A percentile compares a stretch with the other conserved stretches of the same genome.
Conservation (phyloP, 2,797 vertebrate genomes). For the Chiroxiphia lanceolata region DNA sequence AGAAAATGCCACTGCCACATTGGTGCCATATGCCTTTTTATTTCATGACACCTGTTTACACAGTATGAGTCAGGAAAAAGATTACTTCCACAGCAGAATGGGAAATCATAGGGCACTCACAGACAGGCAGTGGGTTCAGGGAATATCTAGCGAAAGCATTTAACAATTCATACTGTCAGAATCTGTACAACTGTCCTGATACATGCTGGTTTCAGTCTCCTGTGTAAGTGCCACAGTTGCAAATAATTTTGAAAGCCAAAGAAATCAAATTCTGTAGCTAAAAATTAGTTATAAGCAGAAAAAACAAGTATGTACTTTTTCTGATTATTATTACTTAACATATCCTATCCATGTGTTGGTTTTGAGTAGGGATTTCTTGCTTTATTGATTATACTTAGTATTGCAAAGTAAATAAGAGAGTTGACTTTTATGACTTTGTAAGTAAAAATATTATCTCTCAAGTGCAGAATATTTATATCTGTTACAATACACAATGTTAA, state of each 20-base stretch:
- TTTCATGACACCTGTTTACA: constrained; percentile 57
- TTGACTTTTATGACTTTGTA: not conserved
- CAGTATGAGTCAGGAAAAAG: constrained; percentile 40
- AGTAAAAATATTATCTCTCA: not conserved
- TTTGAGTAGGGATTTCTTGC: not conserved
- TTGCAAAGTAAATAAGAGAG: not conserved
- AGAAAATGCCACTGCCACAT: constrained; percentile 10
- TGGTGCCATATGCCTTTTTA: constrained; percentile 58
- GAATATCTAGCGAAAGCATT: not conserved
- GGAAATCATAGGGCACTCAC: not conserved
- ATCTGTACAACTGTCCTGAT: not conserved
- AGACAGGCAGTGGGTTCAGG: not conserved
- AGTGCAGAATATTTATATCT: not conserved
- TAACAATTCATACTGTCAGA: not conserved
- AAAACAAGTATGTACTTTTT: not conserved
- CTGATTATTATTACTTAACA: not conserved
- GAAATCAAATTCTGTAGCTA: not conserved
- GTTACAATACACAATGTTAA: not conserved
- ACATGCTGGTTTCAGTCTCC: not conserved
- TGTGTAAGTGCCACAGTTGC: not conserved
- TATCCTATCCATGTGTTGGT: not conserved
- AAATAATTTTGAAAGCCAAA: not conserved
- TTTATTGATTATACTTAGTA: not conserved
- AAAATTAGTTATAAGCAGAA: not conserved
- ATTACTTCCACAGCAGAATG: constrained; percentile 29